These are phyloP conservation scores for Megaceryle torquata DNA, from an alignment of 2,113 vertebrate genomes.

Conservation along the genomic window DNA sequence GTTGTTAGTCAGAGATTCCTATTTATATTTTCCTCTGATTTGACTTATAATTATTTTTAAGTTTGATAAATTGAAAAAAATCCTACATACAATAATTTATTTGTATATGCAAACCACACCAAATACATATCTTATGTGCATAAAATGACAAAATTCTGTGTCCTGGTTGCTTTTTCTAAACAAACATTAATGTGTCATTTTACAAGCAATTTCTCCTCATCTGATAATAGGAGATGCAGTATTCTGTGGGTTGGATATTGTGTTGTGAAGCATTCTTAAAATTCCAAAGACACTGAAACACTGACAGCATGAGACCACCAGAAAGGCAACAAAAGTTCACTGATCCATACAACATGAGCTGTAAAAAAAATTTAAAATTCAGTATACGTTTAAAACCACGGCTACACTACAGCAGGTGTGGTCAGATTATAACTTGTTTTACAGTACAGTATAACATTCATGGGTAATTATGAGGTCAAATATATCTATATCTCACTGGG, in stretches of 20 bases:
- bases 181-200: not conserved
- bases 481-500: not conserved
- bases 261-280: not conserved
- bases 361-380: not conserved
- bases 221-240: not conserved
- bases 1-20: not conserved
- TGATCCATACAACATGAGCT: rapidly evolving
- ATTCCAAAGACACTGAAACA: not conserved
- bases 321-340: not conserved
- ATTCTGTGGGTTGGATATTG: not conserved
- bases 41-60: not conserved
- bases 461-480: not conserved
- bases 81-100: not conserved
- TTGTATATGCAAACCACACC: not conserved
- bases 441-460: not conserved
- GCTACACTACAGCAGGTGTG: not conserved
- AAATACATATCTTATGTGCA: not conserved
- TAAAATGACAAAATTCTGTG: not conserved
- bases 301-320: not conserved
- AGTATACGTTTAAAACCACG: not conserved
- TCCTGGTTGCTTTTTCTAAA: not conserved
- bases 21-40: not conserved
- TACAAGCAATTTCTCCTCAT: not conserved
- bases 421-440: not conserved
- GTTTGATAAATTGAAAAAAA: not conserved